phyloP scores from a whole-genome alignment of 2,113 vertebrate genomes.

The Peromyscus polionotus region DNA sequence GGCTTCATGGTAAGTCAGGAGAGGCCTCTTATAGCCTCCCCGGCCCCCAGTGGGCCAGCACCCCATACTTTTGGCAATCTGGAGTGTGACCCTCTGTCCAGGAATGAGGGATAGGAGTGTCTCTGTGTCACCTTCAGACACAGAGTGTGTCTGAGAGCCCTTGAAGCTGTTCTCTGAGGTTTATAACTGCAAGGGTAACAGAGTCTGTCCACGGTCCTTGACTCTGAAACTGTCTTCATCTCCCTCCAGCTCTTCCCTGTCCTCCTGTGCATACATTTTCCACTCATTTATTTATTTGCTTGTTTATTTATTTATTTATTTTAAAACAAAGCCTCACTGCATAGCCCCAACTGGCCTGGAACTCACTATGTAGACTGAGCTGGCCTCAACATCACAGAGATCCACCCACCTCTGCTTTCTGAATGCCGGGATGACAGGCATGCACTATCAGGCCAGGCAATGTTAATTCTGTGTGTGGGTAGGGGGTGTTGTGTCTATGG shows the following conservation, averaged over 20 bases:
- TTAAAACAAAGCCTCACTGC: background rate
- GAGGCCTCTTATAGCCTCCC: background rate
- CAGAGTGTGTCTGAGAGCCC: background rate
- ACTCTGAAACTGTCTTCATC: background rate
- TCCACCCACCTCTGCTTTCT: background rate
- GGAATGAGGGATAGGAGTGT: background rate
- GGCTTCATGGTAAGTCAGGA: slow-evolving; percentile 93
- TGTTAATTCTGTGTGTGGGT: background rate
- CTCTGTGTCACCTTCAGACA: background rate
- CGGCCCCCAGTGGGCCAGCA: background rate
- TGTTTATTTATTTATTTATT: background rate
- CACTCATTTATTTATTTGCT: background rate
- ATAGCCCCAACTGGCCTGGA: background rate
- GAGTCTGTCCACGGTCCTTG: background rate
- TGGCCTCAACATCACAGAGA: background rate
- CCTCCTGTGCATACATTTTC: background rate
- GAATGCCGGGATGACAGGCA: background rate
- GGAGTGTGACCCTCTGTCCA: background rate
- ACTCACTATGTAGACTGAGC: background rate
- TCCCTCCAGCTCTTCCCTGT: no score
- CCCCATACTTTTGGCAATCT: background rate
- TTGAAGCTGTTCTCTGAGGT: background rate
- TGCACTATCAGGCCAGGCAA: no score
- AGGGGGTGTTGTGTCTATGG: background rate
- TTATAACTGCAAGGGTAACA: background rate